Evolutionary conservation across 2,797 vertebrate species (phyloP), one percentile per base, ranked within the genome.

Genomic region (Neosilurus hyrtlii): DNA sequence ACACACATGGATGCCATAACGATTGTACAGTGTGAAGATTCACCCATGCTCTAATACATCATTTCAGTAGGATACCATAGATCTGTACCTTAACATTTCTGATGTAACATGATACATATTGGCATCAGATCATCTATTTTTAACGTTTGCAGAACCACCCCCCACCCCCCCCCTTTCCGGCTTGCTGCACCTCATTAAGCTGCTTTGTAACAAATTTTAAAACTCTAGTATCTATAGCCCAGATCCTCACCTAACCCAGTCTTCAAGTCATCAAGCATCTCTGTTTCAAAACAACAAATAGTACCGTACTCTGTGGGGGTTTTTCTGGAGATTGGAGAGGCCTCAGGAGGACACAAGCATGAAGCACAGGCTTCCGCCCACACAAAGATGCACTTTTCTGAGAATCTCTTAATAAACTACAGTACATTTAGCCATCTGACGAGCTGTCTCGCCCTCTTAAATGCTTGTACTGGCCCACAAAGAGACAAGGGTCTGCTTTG

Each of bases 291-390:
- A 56, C 52, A 56, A 73, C 71, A 18, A 20, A 88, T 89, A 80
- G 14, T 73, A 73, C 85, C 86, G 30, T 81, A 22, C 85, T 87
- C 54, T 22, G 65, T 35, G 71, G 73, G 70, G 54, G 35, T 72
- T 82, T 51, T 43, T 59, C 43, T 81, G 72, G 67, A 83, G 77
- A 83, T 66, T n/a, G 30, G 70, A 66, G 62, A 84, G 87, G 67
- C 59, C 83, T 87, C 8, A 73, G 81, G 85, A 83, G 74, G 80
- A 86, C 1, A 62, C 77, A 82, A 89, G 82, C 89, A 92, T 91
- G 91, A 92, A 93, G 91, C 91, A 86, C 82, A 73, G 87, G 87
- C 89, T 92, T 91, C 88, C 90, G 90, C 90, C 87, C 90, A 89
- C 84, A 87, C 52, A 15, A 62, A 80, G 87, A 89, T 91, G 88